A percentile compares a stretch with the other conserved stretches of the same genome.
Conservation (phyloP, 2,888 invertebrate genomes). For the Isotomurus palustris region DNA sequence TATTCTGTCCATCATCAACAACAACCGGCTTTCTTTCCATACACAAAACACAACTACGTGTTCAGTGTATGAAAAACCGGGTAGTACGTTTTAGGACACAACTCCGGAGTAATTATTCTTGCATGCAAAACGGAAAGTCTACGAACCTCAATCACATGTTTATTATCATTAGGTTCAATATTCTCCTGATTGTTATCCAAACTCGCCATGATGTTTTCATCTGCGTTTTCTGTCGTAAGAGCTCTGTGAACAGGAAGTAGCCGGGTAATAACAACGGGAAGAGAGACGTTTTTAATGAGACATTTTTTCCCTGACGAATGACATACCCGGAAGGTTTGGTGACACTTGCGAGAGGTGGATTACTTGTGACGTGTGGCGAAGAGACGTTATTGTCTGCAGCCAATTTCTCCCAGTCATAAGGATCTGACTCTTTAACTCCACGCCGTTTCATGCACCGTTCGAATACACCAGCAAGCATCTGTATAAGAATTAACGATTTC, state of each 20-base stretch:
- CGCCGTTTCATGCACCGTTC: slow-evolving; percentile 91
- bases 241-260: slow-evolving; percentile 15
- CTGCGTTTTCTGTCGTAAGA: slow-evolving; percentile 46
- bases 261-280: too few species aligned
- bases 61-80: not conserved
- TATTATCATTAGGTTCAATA: slow-evolving; percentile 63
- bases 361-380: slow-evolving; percentile 41
- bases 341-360: slow-evolving; percentile 37
- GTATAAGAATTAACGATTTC: slow-evolving; percentile 19
- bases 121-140: not conserved
- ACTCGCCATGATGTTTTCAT: slow-evolving; percentile 48
- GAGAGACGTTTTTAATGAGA: too few species aligned
- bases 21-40: too few species aligned
- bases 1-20: too few species aligned
- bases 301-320: too few species aligned
- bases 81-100: too few species aligned
- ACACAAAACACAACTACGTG: too few species aligned
- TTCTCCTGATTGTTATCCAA: slow-evolving; percentile 64
- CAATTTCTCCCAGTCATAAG: slow-evolving; percentile 88
- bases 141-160: slow-evolving; percentile 46
- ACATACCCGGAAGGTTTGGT: slow-evolving; percentile 42
- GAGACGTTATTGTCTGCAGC: slow-evolving; percentile 40
- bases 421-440: slow-evolving; percentile 83
- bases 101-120: too few species aligned
- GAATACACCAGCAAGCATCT: slow-evolving; percentile 78